Evolutionary conservation across 2,113 vertebrate genomes (phyloP), one percentile per base, ranked within the genome.

Genomic region (Apistogramma diplotaenia): DNA sequence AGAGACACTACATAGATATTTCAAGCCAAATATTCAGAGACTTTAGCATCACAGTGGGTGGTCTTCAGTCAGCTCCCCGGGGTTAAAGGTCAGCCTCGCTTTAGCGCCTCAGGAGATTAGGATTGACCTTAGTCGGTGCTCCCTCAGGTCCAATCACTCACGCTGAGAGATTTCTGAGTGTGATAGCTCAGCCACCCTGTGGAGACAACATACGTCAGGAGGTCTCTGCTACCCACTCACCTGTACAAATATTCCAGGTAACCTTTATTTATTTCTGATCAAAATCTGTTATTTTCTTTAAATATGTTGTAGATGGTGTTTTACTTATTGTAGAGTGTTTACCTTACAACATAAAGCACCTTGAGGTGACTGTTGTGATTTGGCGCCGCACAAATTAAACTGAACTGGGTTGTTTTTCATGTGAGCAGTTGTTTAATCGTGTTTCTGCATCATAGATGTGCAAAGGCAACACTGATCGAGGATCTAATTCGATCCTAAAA

Each of bases 31-130:
- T 46, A 27, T 67, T 65, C 61, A 19, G 37, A 46, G 5, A 40
- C 18, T 67, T 27, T 11, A 67, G 11, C 40, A 7, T 49, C 40
- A 29, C 1, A 0, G 15, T 46, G 40, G 62, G 62, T 27, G 23
- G 27, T 53, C 51, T n/a, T 37, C 58, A 67, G 61, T 67, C 70
- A 71, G 59, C 25, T 23, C 51, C 5, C n/a, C 2, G 13, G 59
- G 21, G 21, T 73, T 9, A 65, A 74, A 35, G 53, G 57, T 76
- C 33, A 49, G 21, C 73, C 58, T 5, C 16, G 60, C n/a, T 53
- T 54, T n/a, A 37, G 51, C 55, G 51, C 13, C 70, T 74, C 65
- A 9, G 65, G 15, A 35, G 72, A 76, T 85, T 33, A 74, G 78
- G 9, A 31, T 72, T 27, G 70, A 62, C 23, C n/a, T 1, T 19